These are phyloP conservation scores for Spea multiplicata DNA, from an alignment of 2,113 vertebrate species.

Conservation along the genomic window DNA sequence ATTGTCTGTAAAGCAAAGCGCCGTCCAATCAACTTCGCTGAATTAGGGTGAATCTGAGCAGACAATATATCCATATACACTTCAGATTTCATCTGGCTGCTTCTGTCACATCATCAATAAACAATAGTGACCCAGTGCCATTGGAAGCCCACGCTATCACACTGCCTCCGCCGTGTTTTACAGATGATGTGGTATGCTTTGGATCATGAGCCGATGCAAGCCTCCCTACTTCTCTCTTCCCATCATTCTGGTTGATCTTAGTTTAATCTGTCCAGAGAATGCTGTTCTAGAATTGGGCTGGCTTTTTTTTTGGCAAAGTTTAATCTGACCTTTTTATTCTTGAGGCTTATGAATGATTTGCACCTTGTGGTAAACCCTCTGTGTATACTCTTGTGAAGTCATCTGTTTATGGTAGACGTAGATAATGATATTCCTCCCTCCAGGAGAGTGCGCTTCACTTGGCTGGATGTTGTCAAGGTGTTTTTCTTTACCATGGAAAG, in stretches of 20 bases:
- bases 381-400: not conserved
- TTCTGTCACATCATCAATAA: not conserved
- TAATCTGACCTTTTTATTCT: constrained; percentile 7
- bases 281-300: not conserved
- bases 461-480: no score
- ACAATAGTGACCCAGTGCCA: not conserved
- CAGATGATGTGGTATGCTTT: not conserved
- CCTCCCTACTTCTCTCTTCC: not conserved
- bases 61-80: not conserved
- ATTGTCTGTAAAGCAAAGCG: not conserved
- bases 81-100: not conserved
- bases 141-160: not conserved
- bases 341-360: not conserved
- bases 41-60: no score
- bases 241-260: not conserved
- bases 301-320: not conserved
- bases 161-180: constrained; percentile 7
- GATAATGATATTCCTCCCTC: not conserved
- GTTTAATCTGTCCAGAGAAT: constrained; percentile 2
- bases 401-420: no score
- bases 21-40: not conserved
- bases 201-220: not conserved
- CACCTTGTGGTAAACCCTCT: constrained; percentile 5
- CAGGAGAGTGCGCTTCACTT: no score
- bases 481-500: no score